These are phyloP conservation scores for Trilocha varians DNA, from an alignment of 2,888 invertebrate species.

Conservation along the genomic window DNA sequence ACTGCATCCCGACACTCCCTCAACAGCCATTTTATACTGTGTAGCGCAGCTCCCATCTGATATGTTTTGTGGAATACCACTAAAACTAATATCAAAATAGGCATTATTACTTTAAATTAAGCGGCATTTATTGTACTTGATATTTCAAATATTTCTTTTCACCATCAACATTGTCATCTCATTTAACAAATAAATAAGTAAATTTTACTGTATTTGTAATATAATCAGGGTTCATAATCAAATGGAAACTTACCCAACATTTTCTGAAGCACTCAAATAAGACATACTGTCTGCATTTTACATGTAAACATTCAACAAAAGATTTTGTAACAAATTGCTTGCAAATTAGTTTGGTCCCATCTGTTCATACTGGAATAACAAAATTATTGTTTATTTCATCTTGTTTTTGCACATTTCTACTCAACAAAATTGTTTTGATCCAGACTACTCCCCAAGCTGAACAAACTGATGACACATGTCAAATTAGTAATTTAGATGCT, in stretches of 20 bases:
- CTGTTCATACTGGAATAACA: slow-evolving; percentile 50
- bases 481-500: slow-evolving; percentile 31
- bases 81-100: slow-evolving; percentile 37
- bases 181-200: too few species aligned
- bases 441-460: not conserved
- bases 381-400: slow-evolving; percentile 4
- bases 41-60: slow-evolving; percentile 67
- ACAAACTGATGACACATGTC: slow-evolving; percentile 48
- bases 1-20: slow-evolving; percentile 54
- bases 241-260: slow-evolving; percentile 57
- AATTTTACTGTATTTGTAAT: too few species aligned
- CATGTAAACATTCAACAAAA: slow-evolving; percentile 44
- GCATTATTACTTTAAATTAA: too few species aligned
- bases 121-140: too few species aligned
- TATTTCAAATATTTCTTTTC: too few species aligned
- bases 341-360: slow-evolving; percentile 51
- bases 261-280: slow-evolving; percentile 70
- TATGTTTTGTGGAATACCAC: slow-evolving; percentile 68
- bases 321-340: slow-evolving; percentile 35
- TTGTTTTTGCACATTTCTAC: not conserved
- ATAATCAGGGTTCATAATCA: not conserved
- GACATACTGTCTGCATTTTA: slow-evolving; percentile 70
- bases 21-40: slow-evolving; percentile 67
- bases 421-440: not conserved
- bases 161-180: too few species aligned